phyloP scores from a whole-genome alignment of 2,797 vertebrate genomes.

The Scolopax bukidnonensis region DNA sequence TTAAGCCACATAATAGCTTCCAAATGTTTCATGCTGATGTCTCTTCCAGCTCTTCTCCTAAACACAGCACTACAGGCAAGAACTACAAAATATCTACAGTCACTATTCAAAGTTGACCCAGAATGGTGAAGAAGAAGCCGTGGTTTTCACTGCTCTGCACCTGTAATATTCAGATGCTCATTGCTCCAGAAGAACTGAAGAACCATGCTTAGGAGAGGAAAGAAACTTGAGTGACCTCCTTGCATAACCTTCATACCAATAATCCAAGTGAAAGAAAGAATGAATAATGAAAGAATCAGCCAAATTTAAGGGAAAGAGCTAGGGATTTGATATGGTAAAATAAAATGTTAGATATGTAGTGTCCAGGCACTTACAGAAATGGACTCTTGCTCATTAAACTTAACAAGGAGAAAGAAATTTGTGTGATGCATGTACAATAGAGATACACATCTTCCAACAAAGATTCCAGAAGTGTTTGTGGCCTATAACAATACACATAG shows the following conservation, averaged over 20 bases:
- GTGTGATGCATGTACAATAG: not conserved
- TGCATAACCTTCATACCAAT: not conserved
- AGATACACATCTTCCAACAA: not conserved
- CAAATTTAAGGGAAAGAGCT: not conserved
- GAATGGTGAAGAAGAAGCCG: not conserved
- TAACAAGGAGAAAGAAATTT: not conserved
- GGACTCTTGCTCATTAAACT: not conserved
- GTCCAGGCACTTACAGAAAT: not conserved
- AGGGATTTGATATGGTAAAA: not conserved
- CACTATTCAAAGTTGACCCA: not conserved
- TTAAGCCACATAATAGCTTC: not conserved
- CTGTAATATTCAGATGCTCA: not conserved
- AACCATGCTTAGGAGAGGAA: not conserved
- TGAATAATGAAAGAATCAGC: not conserved
- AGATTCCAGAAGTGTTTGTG: not conserved
- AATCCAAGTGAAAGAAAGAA: not conserved
- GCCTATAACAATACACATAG: not conserved
- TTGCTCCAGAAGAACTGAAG: not conserved
- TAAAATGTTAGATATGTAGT: not conserved
- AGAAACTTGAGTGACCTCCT: not conserved
- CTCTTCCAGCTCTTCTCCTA: not conserved
- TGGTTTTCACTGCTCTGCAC: not conserved
- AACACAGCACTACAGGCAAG: not conserved
- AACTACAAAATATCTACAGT: not conserved
- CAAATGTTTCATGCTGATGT: not conserved